A percentile compares a stretch with the other conserved stretches of the same genome.
Evolutionary conservation across 2,113 vertebrate genomes (phyloP).

Genomic region (Nestor notabilis): DNA sequence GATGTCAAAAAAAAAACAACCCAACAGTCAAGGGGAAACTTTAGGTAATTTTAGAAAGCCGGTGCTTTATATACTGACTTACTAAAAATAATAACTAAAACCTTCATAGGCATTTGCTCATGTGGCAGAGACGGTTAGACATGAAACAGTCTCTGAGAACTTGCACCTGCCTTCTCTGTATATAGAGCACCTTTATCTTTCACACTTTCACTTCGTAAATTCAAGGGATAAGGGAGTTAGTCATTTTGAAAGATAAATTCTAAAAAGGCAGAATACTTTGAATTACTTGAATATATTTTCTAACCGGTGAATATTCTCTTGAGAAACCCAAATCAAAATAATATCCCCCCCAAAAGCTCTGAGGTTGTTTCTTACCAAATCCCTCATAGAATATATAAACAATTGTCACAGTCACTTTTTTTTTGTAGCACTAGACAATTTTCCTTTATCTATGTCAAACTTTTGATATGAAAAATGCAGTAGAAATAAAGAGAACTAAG

Average conservation of each 20-base stretch:
- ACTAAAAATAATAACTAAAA: background rate
- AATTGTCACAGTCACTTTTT: background rate
- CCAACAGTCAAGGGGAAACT: background rate
- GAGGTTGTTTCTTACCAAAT: background rate
- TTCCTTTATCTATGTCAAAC: background rate
- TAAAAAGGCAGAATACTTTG: background rate
- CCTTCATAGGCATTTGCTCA: background rate
- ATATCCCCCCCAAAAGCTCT: background rate
- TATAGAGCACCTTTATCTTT: background rate
- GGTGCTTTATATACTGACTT: background rate
- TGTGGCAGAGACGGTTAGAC: background rate
- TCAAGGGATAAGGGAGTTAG: background rate
- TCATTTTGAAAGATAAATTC: background rate
- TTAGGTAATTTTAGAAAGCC: background rate
- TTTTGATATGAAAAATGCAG: background rate
- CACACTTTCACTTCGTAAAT: background rate
- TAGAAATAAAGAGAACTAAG: background rate
- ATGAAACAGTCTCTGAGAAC: background rate
- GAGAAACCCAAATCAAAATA: background rate
- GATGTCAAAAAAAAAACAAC: accelerated
- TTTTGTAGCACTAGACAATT: background rate
- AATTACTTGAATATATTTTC: background rate
- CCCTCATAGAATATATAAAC: background rate
- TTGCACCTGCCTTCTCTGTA: background rate
- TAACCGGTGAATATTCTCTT: background rate